Evolutionary conservation across 2,113 vertebrate species (phyloP).

Genomic region (Embiotoca jacksoni): DNA sequence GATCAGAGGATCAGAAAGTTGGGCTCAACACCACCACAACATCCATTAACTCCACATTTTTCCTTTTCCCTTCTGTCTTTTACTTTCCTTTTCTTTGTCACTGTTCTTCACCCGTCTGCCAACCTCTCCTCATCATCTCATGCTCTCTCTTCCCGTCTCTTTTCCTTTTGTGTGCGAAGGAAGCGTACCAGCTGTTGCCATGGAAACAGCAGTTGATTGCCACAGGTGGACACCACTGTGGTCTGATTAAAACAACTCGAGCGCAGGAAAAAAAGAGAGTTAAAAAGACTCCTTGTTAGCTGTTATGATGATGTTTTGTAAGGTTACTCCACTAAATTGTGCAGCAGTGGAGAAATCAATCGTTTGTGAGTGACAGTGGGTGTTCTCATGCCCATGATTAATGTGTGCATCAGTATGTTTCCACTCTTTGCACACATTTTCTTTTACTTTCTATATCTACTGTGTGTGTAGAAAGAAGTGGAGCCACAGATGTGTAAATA

Average conservation of each 20-base stretch:
- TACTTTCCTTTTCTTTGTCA: slow-evolving; percentile 15
- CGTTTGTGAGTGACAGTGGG: background rate
- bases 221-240: slow-evolving; percentile 61
- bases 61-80: background rate
- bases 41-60: background rate
- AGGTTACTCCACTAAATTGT: background rate
- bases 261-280: slow-evolving; percentile 4
- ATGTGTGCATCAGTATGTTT: background rate
- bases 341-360: background rate
- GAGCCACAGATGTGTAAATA: background rate
- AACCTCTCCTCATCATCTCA: slow-evolving; percentile 51
- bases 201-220: slow-evolving; percentile 80
- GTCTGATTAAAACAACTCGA: slow-evolving; percentile 62
- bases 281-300: background rate
- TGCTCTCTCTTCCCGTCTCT: slow-evolving; percentile 18
- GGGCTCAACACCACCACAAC: background rate
- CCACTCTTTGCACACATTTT: background rate
- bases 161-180: slow-evolving; percentile 50
- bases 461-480: background rate
- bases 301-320: background rate
- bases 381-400: background rate
- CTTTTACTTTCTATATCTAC: background rate
- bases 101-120: slow-evolving; percentile 7
- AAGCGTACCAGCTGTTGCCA: slow-evolving; percentile 76
- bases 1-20: slow-evolving; percentile 23